These are phyloP conservation scores for Melitaea cinxia DNA, from an alignment of 1,140 invertebrate species.

Conservation along the genomic window DNA sequence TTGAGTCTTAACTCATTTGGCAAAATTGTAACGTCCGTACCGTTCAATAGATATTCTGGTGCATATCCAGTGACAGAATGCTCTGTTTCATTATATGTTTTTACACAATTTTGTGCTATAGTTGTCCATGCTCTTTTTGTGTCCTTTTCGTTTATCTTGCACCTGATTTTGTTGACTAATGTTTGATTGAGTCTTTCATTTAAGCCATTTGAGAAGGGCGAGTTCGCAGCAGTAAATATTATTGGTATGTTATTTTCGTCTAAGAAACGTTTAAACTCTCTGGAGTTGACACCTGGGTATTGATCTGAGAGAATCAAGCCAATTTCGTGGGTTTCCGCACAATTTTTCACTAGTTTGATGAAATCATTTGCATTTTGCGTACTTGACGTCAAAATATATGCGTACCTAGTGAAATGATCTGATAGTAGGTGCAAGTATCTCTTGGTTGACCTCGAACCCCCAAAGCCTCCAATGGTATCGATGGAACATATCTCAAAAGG, in stretches of 20 bases:
- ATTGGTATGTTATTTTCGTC: neutral
- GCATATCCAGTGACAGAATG: neutral
- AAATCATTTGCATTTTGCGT: constrained; percentile 29
- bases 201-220: neutral
- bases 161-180: constrained; percentile 12
- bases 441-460: constrained; percentile 37
- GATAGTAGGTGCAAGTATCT: constrained; percentile 39
- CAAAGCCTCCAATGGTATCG: constrained; percentile 40
- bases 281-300: constrained; percentile 14
- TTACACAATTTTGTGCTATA: constrained; percentile 28
- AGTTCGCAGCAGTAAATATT: constrained; percentile 10
- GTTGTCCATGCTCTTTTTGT: constrained; percentile 48
- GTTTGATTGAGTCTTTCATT: constrained; percentile 16
- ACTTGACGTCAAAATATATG: constrained; percentile 44
- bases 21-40: neutral
- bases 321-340: constrained; percentile 14
- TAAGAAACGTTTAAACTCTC: constrained; percentile 12
- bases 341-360: constrained; percentile 19
- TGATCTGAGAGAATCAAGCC: constrained; percentile 7
- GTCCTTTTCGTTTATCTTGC: constrained; percentile 21
- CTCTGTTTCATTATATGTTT: neutral
- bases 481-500: constrained; percentile 41
- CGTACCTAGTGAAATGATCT: constrained; percentile 44
- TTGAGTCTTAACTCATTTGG: neutral
- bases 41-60: neutral